Evolutionary conservation across 2,888 invertebrate species (phyloP).

Genomic region (Elysia crispata): DNA sequence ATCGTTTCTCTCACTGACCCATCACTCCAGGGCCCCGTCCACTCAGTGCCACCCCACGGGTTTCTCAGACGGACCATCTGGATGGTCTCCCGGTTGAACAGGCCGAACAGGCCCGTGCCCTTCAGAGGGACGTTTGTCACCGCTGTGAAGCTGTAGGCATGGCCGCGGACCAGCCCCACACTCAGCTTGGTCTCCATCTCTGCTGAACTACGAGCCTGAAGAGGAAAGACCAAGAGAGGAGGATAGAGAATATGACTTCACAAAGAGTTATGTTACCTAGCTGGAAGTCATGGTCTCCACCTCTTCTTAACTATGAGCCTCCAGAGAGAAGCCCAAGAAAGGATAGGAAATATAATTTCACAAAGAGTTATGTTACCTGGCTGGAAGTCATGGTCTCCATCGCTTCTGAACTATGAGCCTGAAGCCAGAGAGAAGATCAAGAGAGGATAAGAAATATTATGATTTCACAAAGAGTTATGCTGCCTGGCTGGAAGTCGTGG

Average conservation of each 20-base stretch:
- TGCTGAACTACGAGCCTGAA: constrained; percentile 66
- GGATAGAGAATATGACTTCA: too few species aligned
- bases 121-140: constrained; percentile 78
- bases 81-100: constrained; percentile 79
- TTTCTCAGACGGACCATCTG: constrained; percentile 81
- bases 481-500: too few species aligned
- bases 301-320: too few species aligned
- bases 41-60: constrained; percentile 81
- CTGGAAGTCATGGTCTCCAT: not conserved
- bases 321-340: not conserved
- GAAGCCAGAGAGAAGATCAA: too few species aligned
- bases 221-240: not conserved
- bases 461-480: too few species aligned
- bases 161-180: constrained; percentile 81
- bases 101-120: constrained; percentile 71
- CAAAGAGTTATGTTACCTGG: too few species aligned
- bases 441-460: too few species aligned
- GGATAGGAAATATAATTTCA: too few species aligned
- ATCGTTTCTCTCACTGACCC: constrained; percentile 73
- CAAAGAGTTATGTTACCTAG: too few species aligned
- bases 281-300: too few species aligned
- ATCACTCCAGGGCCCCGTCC: constrained; percentile 82
- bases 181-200: constrained; percentile 80
- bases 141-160: constrained; percentile 82
- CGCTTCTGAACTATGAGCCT: not conserved